Conservation (phyloP, 2,888 invertebrate species). For the Celastrina argiolus region DNA sequence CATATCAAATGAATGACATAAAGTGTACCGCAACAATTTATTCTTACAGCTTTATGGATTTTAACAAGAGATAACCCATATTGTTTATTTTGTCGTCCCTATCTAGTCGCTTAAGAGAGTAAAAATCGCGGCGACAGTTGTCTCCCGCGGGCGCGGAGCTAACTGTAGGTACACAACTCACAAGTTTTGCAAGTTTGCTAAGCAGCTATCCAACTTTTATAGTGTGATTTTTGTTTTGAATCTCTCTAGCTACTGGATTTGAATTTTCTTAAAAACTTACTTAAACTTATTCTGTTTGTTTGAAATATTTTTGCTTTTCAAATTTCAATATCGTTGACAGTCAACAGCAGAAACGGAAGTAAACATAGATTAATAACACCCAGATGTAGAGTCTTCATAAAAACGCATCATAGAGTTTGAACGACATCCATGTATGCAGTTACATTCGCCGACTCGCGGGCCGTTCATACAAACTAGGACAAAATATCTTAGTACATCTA, state of each 20-base stretch:
- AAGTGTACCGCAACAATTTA: too few relatives aligned
- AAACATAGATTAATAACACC: too few relatives aligned
- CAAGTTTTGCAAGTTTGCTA: constrained; percentile 4
- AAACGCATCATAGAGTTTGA: too few relatives aligned
- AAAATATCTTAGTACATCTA: too few relatives aligned
- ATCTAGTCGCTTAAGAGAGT: neutral
- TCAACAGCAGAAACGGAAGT: too few relatives aligned
- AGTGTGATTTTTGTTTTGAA: constrained; percentile 13
- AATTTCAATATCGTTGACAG: neutral
- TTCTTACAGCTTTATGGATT: too few relatives aligned
- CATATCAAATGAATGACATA: neutral
- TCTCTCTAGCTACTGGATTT: constrained; percentile 2
- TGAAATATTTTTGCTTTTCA: neutral
- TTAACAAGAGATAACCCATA: too few relatives aligned
- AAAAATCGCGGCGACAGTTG: neutral
- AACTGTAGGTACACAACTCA: constrained; percentile 8
- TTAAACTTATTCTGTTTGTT: neutral
- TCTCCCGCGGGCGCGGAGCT: neutral
- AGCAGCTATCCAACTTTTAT: constrained; percentile 8
- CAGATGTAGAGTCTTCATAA: too few relatives aligned
- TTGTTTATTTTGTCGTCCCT: neutral
- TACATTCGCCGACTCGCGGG: too few relatives aligned
- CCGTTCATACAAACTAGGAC: too few relatives aligned
- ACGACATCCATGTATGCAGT: too few relatives aligned
- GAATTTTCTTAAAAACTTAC: constrained; percentile 3